Base-by-base conservation (phyloP, 2,113 vertebrate genomes). In the Anser cygnoides region DNA sequence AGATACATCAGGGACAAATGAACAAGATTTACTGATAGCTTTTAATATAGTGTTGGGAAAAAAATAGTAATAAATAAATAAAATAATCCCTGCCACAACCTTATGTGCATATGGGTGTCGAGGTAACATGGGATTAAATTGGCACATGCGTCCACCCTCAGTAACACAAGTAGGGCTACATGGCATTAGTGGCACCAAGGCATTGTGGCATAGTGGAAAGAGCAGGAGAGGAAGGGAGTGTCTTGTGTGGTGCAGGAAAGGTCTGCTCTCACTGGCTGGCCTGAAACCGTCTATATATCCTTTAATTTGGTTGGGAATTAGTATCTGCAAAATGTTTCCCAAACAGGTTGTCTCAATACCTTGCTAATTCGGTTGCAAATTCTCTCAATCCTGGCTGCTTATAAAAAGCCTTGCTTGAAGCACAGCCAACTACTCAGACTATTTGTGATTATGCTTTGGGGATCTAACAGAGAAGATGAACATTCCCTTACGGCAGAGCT, bases 311-410 rank as follows among this genome's bases (percentile, higher is more conserved):
- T 4, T 54, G 29, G 58, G 43, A 89, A 92, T 76, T 52, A 75
- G 82, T 68, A 89, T 16, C 43, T 82, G 26, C 61, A 75, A 92
- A 89, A 84, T 70, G 35, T 54, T 95, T 94, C 61, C 35, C 37
- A 78, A 84, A 78, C 12, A 75, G 11, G 80, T 65, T 2, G 3
- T 35, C n/a, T 93, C 0, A 2, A 81, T 73, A 81, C 61, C 33
- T 90, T 89, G 79, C 52, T 92, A 84, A 87, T 90, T 95, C 41
- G 76, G 29, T 72, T 58, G 74, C 58, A 95, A 89, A 89, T 65
- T 79, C 74, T 89, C 70, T 63, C 91, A 95, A 2, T 58, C 54
- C 66, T 91, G 87, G 49, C 81, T 83, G 54, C 54, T 79, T 49
- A 73, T 31, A 91, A 92, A 95, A 89, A 82, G 22, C 25, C 25